A percentile compares a stretch with the other conserved stretches of the same genome.
Conservation (phyloP, 2,797 vertebrate genomes). For the Micromesistius poutassou region DNA sequence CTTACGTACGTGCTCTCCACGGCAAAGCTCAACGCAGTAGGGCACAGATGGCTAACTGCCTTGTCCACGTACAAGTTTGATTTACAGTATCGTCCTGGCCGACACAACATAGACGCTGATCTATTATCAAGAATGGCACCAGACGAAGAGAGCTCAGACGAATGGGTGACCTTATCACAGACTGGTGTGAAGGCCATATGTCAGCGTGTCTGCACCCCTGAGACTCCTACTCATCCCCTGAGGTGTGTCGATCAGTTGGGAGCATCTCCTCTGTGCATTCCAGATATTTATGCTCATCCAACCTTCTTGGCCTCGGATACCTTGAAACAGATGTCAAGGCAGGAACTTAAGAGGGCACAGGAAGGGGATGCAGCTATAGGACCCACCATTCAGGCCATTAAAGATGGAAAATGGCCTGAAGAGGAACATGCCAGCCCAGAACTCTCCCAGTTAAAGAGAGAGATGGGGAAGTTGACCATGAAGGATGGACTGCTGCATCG, state of each 20-base stretch:
- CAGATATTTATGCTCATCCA: conserved; percentile 10
- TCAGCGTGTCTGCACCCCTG: background rate
- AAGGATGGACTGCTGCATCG: conserved; percentile 14
- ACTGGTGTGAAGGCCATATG: conserved; percentile 18
- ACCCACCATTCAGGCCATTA: conserved; percentile 4
- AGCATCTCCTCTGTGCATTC: conserved; percentile 10
- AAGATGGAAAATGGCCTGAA: conserved; percentile 11
- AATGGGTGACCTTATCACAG: conserved; percentile 11
- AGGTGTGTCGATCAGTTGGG: conserved; percentile 15
- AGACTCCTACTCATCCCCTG: background rate
- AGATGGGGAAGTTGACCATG: conserved; percentile 6
- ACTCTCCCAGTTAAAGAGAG: background rate
- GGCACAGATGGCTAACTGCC: background rate
- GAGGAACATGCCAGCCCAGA: background rate
- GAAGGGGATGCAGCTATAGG: conserved; percentile 9
- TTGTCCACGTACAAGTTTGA: conserved; percentile 13
- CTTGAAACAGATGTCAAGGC: conserved; percentile 3
- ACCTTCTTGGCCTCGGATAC: background rate
- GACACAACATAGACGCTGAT: conserved; percentile 16
- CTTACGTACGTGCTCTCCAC: background rate
- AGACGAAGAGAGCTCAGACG: background rate
- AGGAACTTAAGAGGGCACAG: conserved; percentile 11
- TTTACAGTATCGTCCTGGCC: conserved; percentile 9
- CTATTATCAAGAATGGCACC: conserved; percentile 13
- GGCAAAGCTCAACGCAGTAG: background rate